Base-by-base conservation (phyloP, 2,888 invertebrate species). In the Ophion ventricosus region DNA sequence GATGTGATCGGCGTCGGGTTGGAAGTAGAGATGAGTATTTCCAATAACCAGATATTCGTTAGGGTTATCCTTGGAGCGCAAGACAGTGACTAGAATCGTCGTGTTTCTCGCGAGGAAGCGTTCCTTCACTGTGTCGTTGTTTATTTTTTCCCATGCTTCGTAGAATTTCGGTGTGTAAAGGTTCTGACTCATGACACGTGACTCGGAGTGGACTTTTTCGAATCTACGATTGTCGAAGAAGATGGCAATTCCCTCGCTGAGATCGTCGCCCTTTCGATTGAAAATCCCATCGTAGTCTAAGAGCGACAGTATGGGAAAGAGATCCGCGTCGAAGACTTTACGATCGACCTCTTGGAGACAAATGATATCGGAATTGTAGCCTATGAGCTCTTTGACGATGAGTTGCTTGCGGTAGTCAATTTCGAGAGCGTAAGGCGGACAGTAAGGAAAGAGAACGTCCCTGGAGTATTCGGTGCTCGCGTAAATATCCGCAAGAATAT, bases 11-110 rank as follows among this genome's bases (percentile, higher is more conserved):
- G 98, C 97, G 92, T 97, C 96, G 0, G 98, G 98, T 92, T 98
- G 97, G 91, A 98, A 99, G 94, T 98, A 99, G 69, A 99, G 94
- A 94, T 99, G 99, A 1, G 98, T 98, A 91, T 98, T 99, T 20
- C 96, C 98, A 86, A 96, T 94, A 56, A 97, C 91, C 54, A 97
- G 89, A 78, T 96, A 93, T 88, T 96, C 95, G 81, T 94, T 93
- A 2, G 94, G 93, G 81, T 94, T 94, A 17, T 95, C 95, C 85
- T 94, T 91, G 1, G 95, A 95, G 88, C 95, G 94, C 43, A 97
- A 93, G 78, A 95, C 91, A 43, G 94, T 94, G 20, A 94, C 87
- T 93, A 95, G 89, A n/a, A 90, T 91, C 7, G 95, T 95, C n/a
- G 97, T 97, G 54, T 96, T 95, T 87, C 96, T 94, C 70, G 95